A percentile compares a stretch with the other conserved stretches of the same genome.
Conservation (phyloP, 2,113 vertebrate genomes). For the Strigops habroptila region DNA sequence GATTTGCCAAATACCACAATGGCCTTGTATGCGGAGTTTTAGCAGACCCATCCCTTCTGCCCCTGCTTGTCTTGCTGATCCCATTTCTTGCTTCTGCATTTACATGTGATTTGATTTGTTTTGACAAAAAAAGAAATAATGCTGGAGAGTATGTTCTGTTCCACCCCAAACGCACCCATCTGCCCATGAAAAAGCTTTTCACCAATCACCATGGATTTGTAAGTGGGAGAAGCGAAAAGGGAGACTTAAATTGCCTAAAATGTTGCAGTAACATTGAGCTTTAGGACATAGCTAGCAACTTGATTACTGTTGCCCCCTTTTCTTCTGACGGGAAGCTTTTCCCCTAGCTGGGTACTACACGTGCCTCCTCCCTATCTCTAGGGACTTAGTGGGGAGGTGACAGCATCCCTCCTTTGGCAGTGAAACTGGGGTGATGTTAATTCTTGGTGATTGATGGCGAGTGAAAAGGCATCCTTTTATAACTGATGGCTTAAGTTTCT, state of each 20-base stretch:
- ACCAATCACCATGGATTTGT: neutral
- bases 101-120: neutral
- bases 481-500: neutral
- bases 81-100: neutral
- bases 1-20: neutral
- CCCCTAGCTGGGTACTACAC: fast-evolving
- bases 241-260: neutral
- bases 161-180: neutral
- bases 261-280: neutral
- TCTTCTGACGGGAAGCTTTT: neutral
- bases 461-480: neutral
- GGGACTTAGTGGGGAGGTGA: fast-evolving
- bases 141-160: neutral
- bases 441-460: neutral
- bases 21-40: neutral
- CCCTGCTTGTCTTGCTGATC: neutral
- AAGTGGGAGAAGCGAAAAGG: neutral
- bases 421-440: neutral
- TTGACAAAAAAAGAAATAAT: neutral
- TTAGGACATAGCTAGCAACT: fast-evolving
- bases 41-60: neutral
- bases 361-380: fast-evolving
- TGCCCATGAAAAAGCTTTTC: neutral
- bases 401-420: fast-evolving
- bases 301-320: neutral